A percentile compares a stretch with the other conserved stretches of the same genome.
These are phyloP conservation scores for Threskiornis aethiopicus DNA, from an alignment of 2,797 vertebrate genomes.

Conservation along the genomic window DNA sequence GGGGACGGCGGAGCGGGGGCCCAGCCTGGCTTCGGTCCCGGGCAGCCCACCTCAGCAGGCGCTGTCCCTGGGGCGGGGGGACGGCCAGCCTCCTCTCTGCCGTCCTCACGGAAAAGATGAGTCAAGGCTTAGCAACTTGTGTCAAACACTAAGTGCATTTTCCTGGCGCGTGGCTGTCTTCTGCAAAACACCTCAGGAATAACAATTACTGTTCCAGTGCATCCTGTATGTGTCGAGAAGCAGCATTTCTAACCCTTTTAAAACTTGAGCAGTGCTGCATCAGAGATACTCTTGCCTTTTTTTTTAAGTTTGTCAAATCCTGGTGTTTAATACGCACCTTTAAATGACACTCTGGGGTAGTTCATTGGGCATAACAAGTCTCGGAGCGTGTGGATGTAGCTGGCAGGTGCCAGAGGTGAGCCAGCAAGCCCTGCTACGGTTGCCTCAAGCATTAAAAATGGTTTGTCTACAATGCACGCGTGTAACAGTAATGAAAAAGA, in stretches of 20 bases:
- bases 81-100: background rate
- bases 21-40: background rate
- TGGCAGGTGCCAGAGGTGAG: background rate
- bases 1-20: fast-evolving
- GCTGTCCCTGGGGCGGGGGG: background rate
- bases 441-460: too few species aligned
- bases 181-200: background rate
- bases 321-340: background rate
- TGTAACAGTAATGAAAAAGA: background rate
- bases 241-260: background rate
- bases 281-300: background rate
- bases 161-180: background rate
- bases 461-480: background rate
- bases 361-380: background rate
- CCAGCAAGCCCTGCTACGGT: background rate
- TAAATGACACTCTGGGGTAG: background rate
- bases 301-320: background rate
- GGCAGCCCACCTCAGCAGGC: background rate
- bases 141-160: background rate
- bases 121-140: too few species aligned
- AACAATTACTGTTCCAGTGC: background rate
- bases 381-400: background rate
- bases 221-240: background rate
- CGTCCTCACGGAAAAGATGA: background rate
- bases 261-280: background rate